Conservation (phyloP, 1,140 invertebrate species). For the Triops longicaudatus region DNA sequence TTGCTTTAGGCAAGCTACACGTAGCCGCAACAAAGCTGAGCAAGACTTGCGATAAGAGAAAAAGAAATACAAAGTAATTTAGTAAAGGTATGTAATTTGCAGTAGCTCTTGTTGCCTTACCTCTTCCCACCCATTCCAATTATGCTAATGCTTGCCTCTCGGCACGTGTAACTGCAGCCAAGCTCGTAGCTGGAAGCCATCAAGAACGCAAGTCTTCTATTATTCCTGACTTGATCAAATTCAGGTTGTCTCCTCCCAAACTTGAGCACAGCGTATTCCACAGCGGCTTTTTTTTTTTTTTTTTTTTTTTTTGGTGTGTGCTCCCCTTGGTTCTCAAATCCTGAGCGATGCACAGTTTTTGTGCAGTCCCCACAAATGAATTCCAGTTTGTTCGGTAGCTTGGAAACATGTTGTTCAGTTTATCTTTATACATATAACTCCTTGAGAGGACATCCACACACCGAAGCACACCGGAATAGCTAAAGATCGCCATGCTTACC, state of each 20-base stretch:
- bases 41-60: background rate
- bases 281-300: background rate
- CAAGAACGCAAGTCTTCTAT: slow-evolving; percentile 1
- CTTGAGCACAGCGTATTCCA: background rate
- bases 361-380: background rate
- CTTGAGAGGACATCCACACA: background rate
- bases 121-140: slow-evolving; percentile 14
- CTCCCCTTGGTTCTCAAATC: background rate
- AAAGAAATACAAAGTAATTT: slow-evolving; percentile 4
- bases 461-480: background rate
- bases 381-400: background rate
- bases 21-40: background rate
- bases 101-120: slow-evolving; percentile 11
- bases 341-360: background rate
- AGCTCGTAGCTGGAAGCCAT: slow-evolving; percentile 14
- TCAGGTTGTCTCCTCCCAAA: slow-evolving; percentile 3
- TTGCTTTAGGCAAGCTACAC: background rate
- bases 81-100: slow-evolving; percentile 15
- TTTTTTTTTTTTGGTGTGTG: background rate
- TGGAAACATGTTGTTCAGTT: background rate
- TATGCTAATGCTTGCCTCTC: slow-evolving; percentile 11
- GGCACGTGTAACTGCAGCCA: slow-evolving; percentile 13
- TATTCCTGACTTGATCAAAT: slow-evolving; percentile 15
- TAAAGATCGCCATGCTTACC: background rate
- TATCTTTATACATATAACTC: background rate